Evolutionary conservation across 2,113 vertebrate species (phyloP), one percentile per base, ranked within the genome.

Genomic region (Sarotherodon lohbergeri): DNA sequence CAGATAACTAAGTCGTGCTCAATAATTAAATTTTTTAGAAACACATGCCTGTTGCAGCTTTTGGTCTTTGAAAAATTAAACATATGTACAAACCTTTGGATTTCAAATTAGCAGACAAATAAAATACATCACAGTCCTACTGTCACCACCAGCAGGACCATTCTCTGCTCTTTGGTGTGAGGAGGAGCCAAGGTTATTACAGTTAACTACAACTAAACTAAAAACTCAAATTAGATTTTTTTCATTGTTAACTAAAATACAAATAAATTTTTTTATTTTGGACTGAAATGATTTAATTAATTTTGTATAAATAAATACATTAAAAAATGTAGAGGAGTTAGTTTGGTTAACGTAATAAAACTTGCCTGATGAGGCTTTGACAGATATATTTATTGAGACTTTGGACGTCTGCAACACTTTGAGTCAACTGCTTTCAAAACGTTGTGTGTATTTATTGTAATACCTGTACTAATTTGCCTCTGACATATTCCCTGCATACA

Each of bases 241-340:
- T 1, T 0, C 13, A 57, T 27, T 57, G 22, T 57, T 57, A 57
- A 57, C 55, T 57, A 57, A 57, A 57, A 27, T 27, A 27, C 11
- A 57, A 57, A 57, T 57, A 57, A 27, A 0, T 27, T 0, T 27
- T 8, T 5, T 6, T 14, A 27, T 27, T 57, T 57, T 57, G 55
- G 12, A 57, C 24, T 57, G 55, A 57, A 27, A 8, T 27, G 0
- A 57, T 57, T 57, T 14, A 14, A 12, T 57, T 4, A 27, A 57
- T 57, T 57, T 57, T 24, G 24, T 8, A 56, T 27, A 56, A 56
- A 56, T 27, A 56, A 56, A 56, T 56, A 24, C 4, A 56, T 22
- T 55, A 4, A 43, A 6, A 43, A 39, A 10, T 39, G 22, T 22
- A 22, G 22, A 22, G 22, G 22, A 22, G 22, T 22, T 22, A 22